phyloP scores from a whole-genome alignment of 2,113 vertebrate species.

The Neodontobutis hainanensis region DNA sequence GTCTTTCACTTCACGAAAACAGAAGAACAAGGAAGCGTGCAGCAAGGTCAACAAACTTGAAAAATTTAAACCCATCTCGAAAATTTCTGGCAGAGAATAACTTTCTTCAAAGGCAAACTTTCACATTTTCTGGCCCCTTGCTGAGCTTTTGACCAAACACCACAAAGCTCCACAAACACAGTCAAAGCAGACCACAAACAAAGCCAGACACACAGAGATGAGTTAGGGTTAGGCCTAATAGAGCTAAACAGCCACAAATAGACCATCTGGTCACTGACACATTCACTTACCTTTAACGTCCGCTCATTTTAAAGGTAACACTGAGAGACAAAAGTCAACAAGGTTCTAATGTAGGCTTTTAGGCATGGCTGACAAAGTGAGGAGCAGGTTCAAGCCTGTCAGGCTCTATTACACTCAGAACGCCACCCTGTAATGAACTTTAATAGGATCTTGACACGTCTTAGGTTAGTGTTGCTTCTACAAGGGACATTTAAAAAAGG shows the following conservation, averaged over 20 bases:
- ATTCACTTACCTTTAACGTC: constrained; percentile 68
- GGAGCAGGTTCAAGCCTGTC: constrained; percentile 46
- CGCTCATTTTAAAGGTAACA: constrained; percentile 47
- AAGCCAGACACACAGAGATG: constrained; percentile 39
- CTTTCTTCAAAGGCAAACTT: constrained; percentile 33
- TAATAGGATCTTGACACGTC: constrained; percentile 25
- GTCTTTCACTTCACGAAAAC: constrained; percentile 30
- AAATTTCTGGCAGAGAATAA: constrained; percentile 13
- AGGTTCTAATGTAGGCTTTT: constrained; percentile 60
- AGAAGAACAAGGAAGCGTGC: not conserved
- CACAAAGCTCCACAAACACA: constrained; percentile 23
- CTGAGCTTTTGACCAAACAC: constrained; percentile 28
- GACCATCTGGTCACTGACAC: constrained; percentile 46
- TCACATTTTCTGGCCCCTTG: constrained; percentile 20
- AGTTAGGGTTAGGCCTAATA: constrained; percentile 23
- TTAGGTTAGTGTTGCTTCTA: not conserved
- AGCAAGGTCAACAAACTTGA: constrained; percentile 2
- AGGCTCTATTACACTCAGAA: constrained; percentile 27
- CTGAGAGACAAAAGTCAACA: constrained; percentile 70
- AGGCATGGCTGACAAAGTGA: constrained; percentile 61
- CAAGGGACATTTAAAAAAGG: not conserved
- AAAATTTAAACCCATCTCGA: not conserved
- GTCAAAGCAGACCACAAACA: constrained; percentile 59
- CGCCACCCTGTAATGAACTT: constrained; percentile 29
- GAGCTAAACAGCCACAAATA: constrained; percentile 46